Percentiles rank a stretch among this genome's conserved stretches.
phyloP scores from a whole-genome alignment of 2,113 vertebrate species.

The Pseudopodoces humilis region DNA sequence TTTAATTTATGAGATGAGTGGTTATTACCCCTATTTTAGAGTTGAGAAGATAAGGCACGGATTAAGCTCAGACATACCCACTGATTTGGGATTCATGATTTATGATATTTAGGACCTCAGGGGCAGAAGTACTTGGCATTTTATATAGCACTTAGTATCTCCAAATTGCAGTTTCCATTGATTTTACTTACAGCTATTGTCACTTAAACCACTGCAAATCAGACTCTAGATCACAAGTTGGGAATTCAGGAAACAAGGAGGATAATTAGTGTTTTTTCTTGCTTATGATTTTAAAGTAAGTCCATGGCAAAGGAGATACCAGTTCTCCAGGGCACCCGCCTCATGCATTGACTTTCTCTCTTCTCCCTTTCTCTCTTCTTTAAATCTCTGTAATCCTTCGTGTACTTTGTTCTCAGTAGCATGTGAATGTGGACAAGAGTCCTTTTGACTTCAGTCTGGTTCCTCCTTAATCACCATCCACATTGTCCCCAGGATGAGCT shows the following conservation, averaged over 20 bases:
- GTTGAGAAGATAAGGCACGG: background rate
- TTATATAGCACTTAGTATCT: background rate
- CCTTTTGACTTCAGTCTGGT: background rate
- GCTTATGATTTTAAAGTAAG: background rate
- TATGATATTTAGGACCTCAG: background rate
- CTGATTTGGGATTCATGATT: background rate
- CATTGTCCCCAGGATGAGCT: background rate
- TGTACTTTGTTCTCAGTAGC: background rate
- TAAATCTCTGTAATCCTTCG: background rate
- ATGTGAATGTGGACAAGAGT: background rate
- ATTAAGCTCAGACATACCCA: background rate
- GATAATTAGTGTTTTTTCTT: background rate
- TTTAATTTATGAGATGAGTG: conserved; percentile 4
- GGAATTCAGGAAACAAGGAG: background rate
- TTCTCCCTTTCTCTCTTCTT: background rate
- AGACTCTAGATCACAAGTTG: background rate
- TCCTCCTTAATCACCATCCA: background rate
- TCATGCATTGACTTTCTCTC: background rate
- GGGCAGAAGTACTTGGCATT: background rate
- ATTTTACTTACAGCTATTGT: background rate
- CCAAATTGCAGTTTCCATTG: background rate
- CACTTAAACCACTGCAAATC: background rate
- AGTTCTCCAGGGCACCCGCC: background rate
- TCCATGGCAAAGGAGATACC: background rate
- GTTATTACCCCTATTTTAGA: background rate